phyloP scores from a whole-genome alignment of 2,888 invertebrate species.

The Rhopalosiphum nymphaeae region DNA sequence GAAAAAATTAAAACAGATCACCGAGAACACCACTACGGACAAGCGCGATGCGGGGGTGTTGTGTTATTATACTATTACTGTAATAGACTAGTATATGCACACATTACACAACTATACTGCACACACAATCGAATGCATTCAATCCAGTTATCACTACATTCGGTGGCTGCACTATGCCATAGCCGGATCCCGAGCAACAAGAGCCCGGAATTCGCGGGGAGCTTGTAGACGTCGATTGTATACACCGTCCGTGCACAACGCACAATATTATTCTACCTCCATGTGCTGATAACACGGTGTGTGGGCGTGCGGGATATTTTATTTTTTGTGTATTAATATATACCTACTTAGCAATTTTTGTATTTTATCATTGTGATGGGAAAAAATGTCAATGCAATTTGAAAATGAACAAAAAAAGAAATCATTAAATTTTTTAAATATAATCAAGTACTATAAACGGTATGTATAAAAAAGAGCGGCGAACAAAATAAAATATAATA shows the following conservation, averaged over 20 bases:
- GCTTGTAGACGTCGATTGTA: background rate
- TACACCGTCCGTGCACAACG: background rate
- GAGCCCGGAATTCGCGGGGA: background rate
- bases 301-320: background rate
- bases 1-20: background rate
- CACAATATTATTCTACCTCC: background rate
- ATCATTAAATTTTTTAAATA: background rate
- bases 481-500: background rate
- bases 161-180: background rate
- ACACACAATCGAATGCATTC: constrained; percentile 10
- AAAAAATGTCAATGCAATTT: background rate
- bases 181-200: background rate
- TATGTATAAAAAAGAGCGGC: background rate
- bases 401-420: background rate
- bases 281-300: background rate
- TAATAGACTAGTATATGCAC: background rate
- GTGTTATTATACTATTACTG: background rate
- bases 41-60: background rate
- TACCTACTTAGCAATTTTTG: too few species aligned
- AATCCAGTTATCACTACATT: background rate
- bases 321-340: too few species aligned
- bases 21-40: background rate
- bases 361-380: background rate
- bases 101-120: background rate
- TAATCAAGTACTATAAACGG: background rate